Percentiles rank a stretch among this genome's conserved stretches.
phyloP scores from a whole-genome alignment of 2,113 vertebrate genomes.

The Nyctibius bracteatus region DNA sequence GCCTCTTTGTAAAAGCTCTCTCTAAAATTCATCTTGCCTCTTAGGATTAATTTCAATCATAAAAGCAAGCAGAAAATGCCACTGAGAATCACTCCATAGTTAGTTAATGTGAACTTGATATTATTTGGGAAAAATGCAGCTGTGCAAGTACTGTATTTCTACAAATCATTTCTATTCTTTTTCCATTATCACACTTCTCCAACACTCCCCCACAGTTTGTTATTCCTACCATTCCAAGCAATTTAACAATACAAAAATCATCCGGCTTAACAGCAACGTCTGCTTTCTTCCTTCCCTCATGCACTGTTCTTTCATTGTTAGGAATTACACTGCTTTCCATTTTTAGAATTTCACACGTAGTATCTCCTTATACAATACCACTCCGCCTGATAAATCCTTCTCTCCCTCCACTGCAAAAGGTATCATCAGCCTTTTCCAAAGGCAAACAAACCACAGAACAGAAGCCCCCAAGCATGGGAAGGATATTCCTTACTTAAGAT shows the following conservation, averaged over 20 bases:
- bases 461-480: accelerated
- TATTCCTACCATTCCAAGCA: neutral
- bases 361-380: neutral
- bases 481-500: neutral
- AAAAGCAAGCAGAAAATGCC: neutral
- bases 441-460: neutral
- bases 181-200: neutral
- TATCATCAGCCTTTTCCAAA: neutral
- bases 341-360: neutral
- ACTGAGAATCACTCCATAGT: neutral
- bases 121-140: neutral
- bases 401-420: neutral
- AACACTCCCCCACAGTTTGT: neutral
- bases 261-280: neutral
- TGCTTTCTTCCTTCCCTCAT: neutral
- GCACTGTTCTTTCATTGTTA: accelerated
- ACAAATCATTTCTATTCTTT: neutral
- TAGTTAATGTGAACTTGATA: neutral
- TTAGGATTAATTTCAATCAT: neutral
- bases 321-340: neutral
- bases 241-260: neutral
- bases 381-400: neutral
- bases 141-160: neutral
- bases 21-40: neutral
- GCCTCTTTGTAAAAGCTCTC: neutral